phyloP scores from a whole-genome alignment of 1,140 invertebrate genomes.

The Drosophila lowei region DNA sequence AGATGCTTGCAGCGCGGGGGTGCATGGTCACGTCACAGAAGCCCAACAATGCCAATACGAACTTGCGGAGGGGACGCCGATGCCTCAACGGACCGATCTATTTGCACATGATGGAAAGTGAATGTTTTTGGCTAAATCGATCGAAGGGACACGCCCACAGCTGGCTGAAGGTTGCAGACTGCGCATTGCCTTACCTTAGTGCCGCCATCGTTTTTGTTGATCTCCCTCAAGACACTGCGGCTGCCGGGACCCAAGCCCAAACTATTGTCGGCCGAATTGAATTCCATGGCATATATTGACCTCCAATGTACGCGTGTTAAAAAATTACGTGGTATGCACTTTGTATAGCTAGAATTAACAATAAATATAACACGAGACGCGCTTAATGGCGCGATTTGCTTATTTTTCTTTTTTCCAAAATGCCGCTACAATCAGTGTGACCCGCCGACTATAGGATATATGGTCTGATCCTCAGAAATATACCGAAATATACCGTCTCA shows the following conservation, averaged over 20 bases:
- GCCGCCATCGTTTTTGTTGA: conserved; percentile 65
- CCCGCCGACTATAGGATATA: not conserved
- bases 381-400: conserved; percentile 6
- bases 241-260: conserved; percentile 14
- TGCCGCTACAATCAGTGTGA: conserved; percentile 59
- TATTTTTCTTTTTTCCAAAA: conserved; percentile 40
- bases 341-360: not conserved
- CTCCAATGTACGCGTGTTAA: not conserved
- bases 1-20: too few relatives aligned
- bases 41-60: not conserved
- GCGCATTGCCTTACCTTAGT: conserved; percentile 48
- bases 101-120: conserved; percentile 6
- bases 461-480: too few relatives aligned
- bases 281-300: conserved; percentile 45
- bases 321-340: not conserved
- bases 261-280: conserved; percentile 18
- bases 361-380: not conserved
- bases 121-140: conserved; percentile 15
- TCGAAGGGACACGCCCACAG: conserved; percentile 8
- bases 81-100: too few relatives aligned
- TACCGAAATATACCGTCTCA: not conserved
- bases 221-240: conserved; percentile 60
- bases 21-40: not conserved
- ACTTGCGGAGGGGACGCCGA: not conserved
- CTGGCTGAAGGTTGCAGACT: not conserved